Evolutionary conservation across 2,113 vertebrate genomes (phyloP).

Genomic region (Tragelaphus scriptus): DNA sequence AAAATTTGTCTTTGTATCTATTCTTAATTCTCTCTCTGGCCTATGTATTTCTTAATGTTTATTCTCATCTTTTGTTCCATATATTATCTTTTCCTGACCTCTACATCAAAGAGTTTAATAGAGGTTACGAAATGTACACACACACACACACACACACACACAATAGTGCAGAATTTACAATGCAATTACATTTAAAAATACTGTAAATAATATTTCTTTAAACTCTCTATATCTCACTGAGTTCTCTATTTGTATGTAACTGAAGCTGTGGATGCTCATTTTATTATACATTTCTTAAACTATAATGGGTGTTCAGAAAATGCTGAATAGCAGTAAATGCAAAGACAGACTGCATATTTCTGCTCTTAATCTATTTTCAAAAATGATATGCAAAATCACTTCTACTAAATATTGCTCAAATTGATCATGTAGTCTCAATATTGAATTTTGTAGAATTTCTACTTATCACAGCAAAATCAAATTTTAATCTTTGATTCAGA

Average conservation of each 20-base stretch:
- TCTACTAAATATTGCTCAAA: conserved; percentile 52
- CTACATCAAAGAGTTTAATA: not conserved
- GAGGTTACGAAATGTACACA: not conserved
- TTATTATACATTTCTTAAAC: not conserved
- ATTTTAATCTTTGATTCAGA: conserved; percentile 52
- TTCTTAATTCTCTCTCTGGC: not conserved
- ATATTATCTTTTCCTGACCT: not conserved
- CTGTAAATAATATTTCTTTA: not conserved
- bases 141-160: not conserved
- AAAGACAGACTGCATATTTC: conserved; percentile 1
- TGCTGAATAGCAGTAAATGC: not conserved
- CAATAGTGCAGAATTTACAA: not conserved
- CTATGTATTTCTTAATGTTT: not conserved
- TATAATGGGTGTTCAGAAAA: not conserved
- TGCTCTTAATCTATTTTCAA: conserved; percentile 32
- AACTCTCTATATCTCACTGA: not conserved
- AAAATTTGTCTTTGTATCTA: not conserved
- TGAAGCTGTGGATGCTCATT: not conserved
- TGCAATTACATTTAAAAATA: not conserved
- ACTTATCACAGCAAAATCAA: conserved; percentile 53
- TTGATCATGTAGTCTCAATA: conserved; percentile 44
- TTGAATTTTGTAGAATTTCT: conserved; percentile 51
- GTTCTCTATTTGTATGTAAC: not conserved
- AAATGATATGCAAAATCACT: conserved; percentile 44
- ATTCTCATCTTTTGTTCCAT: not conserved